phyloP scores from a whole-genome alignment of 2,113 vertebrate species.

The Cyprinodon variegatus region DNA sequence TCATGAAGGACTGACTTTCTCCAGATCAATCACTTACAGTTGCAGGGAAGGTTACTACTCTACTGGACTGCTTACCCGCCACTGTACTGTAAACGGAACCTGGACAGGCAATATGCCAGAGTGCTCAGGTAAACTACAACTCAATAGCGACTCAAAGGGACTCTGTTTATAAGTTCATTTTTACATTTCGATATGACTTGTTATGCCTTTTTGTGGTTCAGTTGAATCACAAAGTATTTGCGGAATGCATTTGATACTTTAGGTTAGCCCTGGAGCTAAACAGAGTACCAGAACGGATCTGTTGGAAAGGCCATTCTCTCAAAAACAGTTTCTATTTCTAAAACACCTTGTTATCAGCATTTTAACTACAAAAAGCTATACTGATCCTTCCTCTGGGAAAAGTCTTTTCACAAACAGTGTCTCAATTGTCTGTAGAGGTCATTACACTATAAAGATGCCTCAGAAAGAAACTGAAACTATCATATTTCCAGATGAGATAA shows the following conservation, averaged over 20 bases:
- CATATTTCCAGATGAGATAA: background rate
- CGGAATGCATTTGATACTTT: too few species aligned
- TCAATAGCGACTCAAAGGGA: background rate
- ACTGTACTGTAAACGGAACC: conserved; percentile 94
- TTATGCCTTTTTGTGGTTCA: too few species aligned
- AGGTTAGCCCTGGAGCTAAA: too few species aligned
- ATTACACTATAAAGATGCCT: background rate
- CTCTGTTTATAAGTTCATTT: too few species aligned
- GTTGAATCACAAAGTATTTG: too few species aligned
- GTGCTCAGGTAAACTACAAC: conserved; percentile 83
- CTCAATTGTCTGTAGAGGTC: background rate
- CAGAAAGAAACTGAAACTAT: too few species aligned
- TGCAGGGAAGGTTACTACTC: conserved; percentile 95
- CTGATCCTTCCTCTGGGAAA: background rate
- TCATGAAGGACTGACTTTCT: conserved; percentile 91
- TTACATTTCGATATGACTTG: too few species aligned
- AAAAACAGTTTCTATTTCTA: too few species aligned
- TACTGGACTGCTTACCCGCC: conserved; percentile 90
- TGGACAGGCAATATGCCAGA: conserved; percentile 94
- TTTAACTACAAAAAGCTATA: background rate
- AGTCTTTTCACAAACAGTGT: background rate
- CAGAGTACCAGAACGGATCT: too few species aligned
- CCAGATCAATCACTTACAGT: conserved; percentile 90
- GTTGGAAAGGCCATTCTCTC: too few species aligned
- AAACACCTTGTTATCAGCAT: too few species aligned